Base-by-base conservation (phyloP, 1,140 invertebrate species). In the Thalassaphorura encarpata region DNA sequence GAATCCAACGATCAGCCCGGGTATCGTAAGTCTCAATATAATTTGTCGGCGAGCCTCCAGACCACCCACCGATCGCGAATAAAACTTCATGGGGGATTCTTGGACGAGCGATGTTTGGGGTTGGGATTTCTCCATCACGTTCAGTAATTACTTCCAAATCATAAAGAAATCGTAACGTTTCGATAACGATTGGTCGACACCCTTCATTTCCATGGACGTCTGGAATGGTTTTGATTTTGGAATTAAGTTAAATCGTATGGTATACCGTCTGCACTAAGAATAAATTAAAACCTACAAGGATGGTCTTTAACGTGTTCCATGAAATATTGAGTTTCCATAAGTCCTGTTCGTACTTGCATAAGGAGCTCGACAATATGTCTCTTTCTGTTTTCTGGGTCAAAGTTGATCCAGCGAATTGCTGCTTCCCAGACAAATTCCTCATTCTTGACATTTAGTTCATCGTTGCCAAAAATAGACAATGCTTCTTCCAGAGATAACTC, bases 271-370 rank as follows among this genome's bases (percentile, higher is more conserved):
- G n/a, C n/a, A n/a, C n/a, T n/a, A n/a, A n/a, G n/a, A 23, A 23
- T 19, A 23, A 16, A 26, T 49, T 23, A 28, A 27, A 49, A 49
- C 8, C 11, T 8, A n/a, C n/a, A 53, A 36, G n/a, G 8, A 26
- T 50, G 52, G 28, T 62, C 63, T 54, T 58, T 67, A 40, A 82
- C 79, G 55, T 79, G 77, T 63, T 84, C 81, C 23, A 84, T 69
- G 66, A 87, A 84, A 66, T 80, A 85, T 54, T 70, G 88, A 0
- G 86, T 89, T 51, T 90, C 84, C 64, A 95, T 74, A 1, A 94
- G 73, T 4, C 90, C 89, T 2, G 93, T 76, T 19, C 89, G 77
- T 58, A 90, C 83, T 52, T 83, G 83, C 36, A 79, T 79, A 77
- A 95, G 83, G 0, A 95, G 70, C 28, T 80, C 75, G 0, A 83